Evolutionary conservation across 2,113 vertebrate genomes (phyloP), one percentile per base, ranked within the genome.

Genomic region (Hyla sarda): DNA sequence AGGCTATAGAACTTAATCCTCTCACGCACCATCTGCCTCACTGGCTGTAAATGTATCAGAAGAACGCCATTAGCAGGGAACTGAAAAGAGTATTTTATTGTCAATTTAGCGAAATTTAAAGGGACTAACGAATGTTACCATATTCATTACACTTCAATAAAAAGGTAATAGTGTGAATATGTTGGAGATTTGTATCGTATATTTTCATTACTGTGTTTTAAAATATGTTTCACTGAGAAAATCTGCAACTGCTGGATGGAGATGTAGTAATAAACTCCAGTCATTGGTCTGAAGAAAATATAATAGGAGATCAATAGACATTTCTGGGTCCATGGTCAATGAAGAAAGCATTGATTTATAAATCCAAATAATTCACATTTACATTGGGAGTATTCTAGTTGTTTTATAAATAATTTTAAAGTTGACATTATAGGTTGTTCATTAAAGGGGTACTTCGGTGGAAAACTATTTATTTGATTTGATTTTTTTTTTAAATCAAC

Each of bases 101-200:
- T 80, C 62, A 80, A 58, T 86, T 72, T 80, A 79, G 48, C 32
- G 71, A 56, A 54, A 86, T 72, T 71, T 80, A 72, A 80, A 48
- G 56, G 14, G 76, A 58, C 48, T 86, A 86, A 86, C 48, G 13
- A 80, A 80, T 79, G 62, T 56, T 86, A 69, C 76, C 16, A 50
- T 86, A 56, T 56, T 71, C 76, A 86, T 86, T 86, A 80, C 76
- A 71, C 62, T 30, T 80, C 62, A 86, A 79, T 86, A 80, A 86
- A 86, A 86, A 71, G 50, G 84, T 69, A 86, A 86, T 80, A 60
- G 60, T 54, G 83, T 85, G 84, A 86, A 30, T 86, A 86, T 86
- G 75, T 71, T 71, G 17, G 41, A 86, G 75, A 69, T 80, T 25
- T 80, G 84, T 75, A 80, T 80, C 76, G 19, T 86, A 86, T 86